Base-by-base conservation (phyloP, 2,113 vertebrate genomes). In the Sceloporus undulatus region DNA sequence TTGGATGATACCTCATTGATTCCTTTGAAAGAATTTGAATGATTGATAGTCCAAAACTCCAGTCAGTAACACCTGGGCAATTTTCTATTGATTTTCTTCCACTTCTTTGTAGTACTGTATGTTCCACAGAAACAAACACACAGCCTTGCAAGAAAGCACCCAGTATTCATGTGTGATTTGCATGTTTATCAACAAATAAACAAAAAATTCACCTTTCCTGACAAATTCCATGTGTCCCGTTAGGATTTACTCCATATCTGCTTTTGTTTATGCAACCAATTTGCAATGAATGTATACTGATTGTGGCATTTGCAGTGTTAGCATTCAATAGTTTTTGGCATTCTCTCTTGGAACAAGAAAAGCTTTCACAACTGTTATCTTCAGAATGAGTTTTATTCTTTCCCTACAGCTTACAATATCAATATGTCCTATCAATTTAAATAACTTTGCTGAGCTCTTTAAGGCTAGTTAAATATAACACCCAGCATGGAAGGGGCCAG, bases 401-500 rank as follows among this genome's bases (percentile, higher is more conserved):
- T 34, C 70, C 71, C 14, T 16, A 16, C 77, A 68, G 23, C 75
- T 85, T 81, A 65, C 42, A 81, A 66, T 34, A 66, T 34, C 40
- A 66, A 23, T 75, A 75, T 82, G 13, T 79, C 21, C 84, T 79
- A 85, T 2, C 1, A 73, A 73, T 18, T 18, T 80, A 82, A 75
- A 82, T 71, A 18, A 5, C n/a, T 78, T 48, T 13, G 79, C 23
- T 62, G 65, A 65, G 19, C 34, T n/a, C 6, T 52, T 62, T 86
- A 78, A 86, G 27, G 80, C 16, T 85, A 54, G 2, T 77, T 85
- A 56, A 65, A 87, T 84, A n/a, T 80, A 80, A 76, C 78, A 85
- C 78, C 23, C 6, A 42, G 65, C 38, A 56, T 62, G 3, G 10
- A 82, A 66, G 68, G 56, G 56, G 75, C 40, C 42, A 83, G 75